A percentile compares a stretch with the other conserved stretches of the same genome.
These are phyloP conservation scores for Lucilia cuprina DNA, from an alignment of 1,140 invertebrate genomes.

Conservation along the genomic window DNA sequence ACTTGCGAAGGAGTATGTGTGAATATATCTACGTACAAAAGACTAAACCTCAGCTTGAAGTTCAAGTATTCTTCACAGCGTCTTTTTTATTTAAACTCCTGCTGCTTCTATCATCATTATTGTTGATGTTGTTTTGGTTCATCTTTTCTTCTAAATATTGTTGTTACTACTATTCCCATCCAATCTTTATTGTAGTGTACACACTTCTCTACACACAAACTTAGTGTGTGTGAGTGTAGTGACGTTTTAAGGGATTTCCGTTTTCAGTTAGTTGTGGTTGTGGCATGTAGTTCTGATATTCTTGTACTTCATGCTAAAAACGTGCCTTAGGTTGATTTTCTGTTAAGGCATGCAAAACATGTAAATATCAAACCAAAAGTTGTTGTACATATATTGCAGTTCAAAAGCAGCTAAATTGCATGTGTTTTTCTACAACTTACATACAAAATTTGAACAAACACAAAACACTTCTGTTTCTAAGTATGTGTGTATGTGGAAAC, in stretches of 20 bases:
- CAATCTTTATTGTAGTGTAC: not conserved
- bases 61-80: slow-evolving; percentile 10
- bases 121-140: not conserved
- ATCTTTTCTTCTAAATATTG: not conserved
- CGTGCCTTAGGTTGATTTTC: slow-evolving; percentile 10
- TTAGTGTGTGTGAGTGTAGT: not conserved
- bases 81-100: not conserved
- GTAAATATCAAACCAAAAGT: slow-evolving; percentile 17
- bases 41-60: slow-evolving; percentile 6
- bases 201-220: not conserved
- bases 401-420: not conserved
- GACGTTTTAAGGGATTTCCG: slow-evolving; percentile 5
- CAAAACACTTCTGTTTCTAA: not conserved
- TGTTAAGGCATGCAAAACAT: slow-evolving; percentile 17
- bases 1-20: not conserved
- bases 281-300: slow-evolving; percentile 6
- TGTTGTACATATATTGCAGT: not conserved
- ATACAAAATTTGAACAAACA: not conserved
- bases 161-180: not conserved
- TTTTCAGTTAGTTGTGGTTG: slow-evolving; percentile 17
- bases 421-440: not conserved
- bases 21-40: not conserved
- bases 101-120: not conserved
- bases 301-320: not conserved
- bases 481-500: not conserved